phyloP scores from a whole-genome alignment of 2,113 vertebrate genomes.

The Cnemophilus loriae region DNA sequence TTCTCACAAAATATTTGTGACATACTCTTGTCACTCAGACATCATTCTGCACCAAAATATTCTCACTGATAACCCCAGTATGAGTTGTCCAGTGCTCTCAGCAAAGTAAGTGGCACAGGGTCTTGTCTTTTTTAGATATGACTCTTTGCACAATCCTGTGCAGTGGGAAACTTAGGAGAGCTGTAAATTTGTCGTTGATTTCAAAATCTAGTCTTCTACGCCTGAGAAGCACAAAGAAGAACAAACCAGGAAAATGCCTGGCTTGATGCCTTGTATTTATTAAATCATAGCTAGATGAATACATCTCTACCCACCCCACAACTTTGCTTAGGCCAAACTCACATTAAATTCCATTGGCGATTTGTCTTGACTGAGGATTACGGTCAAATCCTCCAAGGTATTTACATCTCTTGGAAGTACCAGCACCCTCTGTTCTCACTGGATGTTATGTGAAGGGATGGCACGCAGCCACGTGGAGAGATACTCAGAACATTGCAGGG shows the following conservation, averaged over 20 bases:
- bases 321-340: not conserved
- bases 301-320: not conserved
- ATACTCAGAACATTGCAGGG: not conserved
- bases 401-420: not conserved
- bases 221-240: not conserved
- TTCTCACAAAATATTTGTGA: not conserved
- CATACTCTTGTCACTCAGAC: not conserved
- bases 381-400: not conserved
- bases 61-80: not conserved
- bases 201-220: not conserved
- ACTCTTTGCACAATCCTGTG: not conserved
- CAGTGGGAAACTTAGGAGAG: not conserved
- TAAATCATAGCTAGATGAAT: not conserved
- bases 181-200: not conserved
- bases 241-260: not conserved
- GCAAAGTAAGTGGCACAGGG: not conserved
- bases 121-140: not conserved
- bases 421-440: not conserved
- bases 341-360: not conserved
- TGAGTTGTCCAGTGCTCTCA: not conserved
- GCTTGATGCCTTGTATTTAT: not conserved
- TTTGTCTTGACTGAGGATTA: slow-evolving; percentile 40
- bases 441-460: not conserved
- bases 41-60: not conserved
- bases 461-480: not conserved